Evolutionary conservation across 1,140 invertebrate species (phyloP), one percentile per base, ranked within the genome.

Genomic region (Apis florea): DNA sequence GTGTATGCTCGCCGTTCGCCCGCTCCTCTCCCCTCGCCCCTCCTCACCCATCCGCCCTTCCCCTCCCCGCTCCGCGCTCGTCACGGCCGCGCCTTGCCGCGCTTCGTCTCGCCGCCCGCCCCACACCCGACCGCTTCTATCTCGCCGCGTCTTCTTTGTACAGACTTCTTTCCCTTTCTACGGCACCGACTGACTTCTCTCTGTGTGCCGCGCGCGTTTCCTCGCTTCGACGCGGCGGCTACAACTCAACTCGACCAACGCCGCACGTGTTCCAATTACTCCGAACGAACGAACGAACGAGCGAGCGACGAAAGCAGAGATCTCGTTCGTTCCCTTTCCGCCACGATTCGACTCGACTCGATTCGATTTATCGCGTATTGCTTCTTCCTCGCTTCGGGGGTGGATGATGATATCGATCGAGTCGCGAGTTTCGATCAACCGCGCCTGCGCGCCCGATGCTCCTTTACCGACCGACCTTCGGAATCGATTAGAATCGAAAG

Each of bases 131-230:
- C 17, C 71, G 66, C 69, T 83, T 84, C 84, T 88, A 89, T 90
- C 85, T 89, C 81, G 75, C 66, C 67, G 83, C 70, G 83, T 84
- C 80, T 79, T 85, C 86, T 87, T 87, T 87, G 74, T 86, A 84
- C 67, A 51, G 26, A 21, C 63, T 83, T 87, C 82, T 84, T 87
- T 87, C 79, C 78, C 74, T 84, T 66, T 67, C 82, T 54, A 59
- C 24, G 69, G 56, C 82, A 73, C 78, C 72, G 70, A 6, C 47
- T 70, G 73, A 51, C 61, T 81, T 53, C 69, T 79, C 69, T 54
- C 31, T 51, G 15, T 69, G 26, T 61, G 64, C 61, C 66, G 47
- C 67, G 54, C 82, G 83, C 58, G 63, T 79, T 54, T 63, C 58
- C 79, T 24, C 64, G 64, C 64, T 47, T 47, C 64, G 19, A 67